A percentile compares a stretch with the other conserved stretches of the same genome.
phyloP scores from a whole-genome alignment of 2,113 vertebrate genomes.

The Pterocles gutturalis region DNA sequence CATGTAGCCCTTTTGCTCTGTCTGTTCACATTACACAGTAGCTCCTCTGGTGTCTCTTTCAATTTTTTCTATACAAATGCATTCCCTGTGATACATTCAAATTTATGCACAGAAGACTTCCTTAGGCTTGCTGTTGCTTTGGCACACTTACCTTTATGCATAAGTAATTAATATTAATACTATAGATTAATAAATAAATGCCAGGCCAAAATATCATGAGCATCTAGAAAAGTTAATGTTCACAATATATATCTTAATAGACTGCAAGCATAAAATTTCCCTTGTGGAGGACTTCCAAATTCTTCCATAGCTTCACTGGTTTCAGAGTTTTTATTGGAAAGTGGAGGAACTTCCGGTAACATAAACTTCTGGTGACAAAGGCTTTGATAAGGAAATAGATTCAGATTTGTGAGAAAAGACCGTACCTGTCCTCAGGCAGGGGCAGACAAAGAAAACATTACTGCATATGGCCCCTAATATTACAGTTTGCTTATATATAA shows the following conservation, averaged over 20 bases:
- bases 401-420: background rate
- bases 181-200: background rate
- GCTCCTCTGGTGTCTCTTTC: constrained; percentile 52
- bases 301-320: background rate
- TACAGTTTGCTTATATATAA: background rate
- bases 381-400: background rate
- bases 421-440: background rate
- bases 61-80: constrained; percentile 46
- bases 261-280: background rate
- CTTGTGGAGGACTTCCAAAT: background rate
- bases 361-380: background rate
- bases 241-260: background rate
- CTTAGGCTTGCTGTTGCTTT: constrained; percentile 4
- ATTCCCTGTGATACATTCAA: constrained; percentile 31
- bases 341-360: background rate
- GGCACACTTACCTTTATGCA: background rate
- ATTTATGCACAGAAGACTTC: constrained; percentile 12
- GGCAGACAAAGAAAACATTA: background rate
- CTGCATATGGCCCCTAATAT: background rate
- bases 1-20: constrained; percentile 68
- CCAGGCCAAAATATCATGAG: background rate
- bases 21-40: constrained; percentile 64
- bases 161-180: background rate
- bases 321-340: background rate
- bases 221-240: background rate